Base-by-base conservation (phyloP, 2,797 vertebrate species). In the Sebastiscus albofasciatus region DNA sequence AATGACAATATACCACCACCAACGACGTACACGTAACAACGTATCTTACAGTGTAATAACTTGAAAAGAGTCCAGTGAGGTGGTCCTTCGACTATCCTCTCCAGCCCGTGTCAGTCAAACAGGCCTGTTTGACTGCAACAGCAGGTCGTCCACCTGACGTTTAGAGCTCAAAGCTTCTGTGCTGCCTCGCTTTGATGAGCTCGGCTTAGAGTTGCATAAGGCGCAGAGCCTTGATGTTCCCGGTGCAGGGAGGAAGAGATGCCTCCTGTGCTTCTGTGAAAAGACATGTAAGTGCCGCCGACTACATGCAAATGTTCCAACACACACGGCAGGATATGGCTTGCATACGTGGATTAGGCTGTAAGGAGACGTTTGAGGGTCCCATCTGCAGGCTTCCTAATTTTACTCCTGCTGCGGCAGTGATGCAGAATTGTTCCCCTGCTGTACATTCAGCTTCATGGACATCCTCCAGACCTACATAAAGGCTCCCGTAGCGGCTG, bases 141-240 rank as follows among this genome's bases (percentile, higher is more conserved):
- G 77, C 75, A 64, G 78, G 71, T 83, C 34, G 13, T 81, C 56
- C 52, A 78, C 79, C 85, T 65, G 64, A 61, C 8, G 10, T 80
- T 76, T 24, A 27, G 52, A 79, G 74, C 72, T 76, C 69, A 12
- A 8, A 27, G 64, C 64, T 13, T 72, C 65, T 31, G 33, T 72
- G 74, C 29, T 66, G 67, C 75, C 68, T 77, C 33, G n/a, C 81
- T 84, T 87, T 77, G 76, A 84, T 82, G 75, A 79, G 71, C 68
- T 73, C 9, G 22, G 33, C 79, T 73, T 42, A 39, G 54, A 77
- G 70, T 79, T 83, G 76, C 67, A 13, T 73, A 73, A 70, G 72
- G 42, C 2, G 2, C 55, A 49, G 39, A 72, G 60, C 68, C 77
- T 80, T 69, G 79, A 75, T 87, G 39, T 75, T 84, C 67, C 67